Percentiles rank a stretch among this genome's conserved stretches.
Conservation (phyloP, 2,113 vertebrate genomes). For the Neotoma lepida region DNA sequence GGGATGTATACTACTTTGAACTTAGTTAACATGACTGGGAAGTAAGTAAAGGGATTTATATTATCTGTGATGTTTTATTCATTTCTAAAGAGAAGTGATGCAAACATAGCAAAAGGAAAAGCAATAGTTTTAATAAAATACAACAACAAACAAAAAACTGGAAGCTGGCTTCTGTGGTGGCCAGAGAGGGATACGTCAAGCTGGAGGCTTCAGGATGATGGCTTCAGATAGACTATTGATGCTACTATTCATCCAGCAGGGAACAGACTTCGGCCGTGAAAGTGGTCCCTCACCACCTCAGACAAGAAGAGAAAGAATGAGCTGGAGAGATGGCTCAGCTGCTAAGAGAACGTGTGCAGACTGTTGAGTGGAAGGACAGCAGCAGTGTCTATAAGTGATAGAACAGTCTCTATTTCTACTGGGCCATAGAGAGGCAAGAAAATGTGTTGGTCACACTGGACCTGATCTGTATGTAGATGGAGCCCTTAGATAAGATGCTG, state of each 20-base stretch:
- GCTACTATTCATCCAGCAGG: neutral
- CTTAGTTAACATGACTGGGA: neutral
- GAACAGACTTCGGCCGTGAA: neutral
- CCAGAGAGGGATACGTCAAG: neutral
- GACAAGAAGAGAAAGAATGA: neutral
- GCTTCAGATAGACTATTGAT: neutral
- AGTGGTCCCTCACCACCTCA: neutral
- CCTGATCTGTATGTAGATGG: conserved; percentile 93
- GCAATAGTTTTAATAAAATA: neutral
- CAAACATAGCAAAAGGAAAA: conserved; percentile 7
- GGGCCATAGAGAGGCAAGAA: conserved; percentile 94
- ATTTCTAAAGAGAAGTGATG: conserved; percentile 19
- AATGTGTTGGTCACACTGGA: conserved; percentile 95
- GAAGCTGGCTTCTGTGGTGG: neutral
- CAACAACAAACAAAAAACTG: neutral
- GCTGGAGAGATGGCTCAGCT: neutral
- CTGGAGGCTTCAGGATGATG: neutral
- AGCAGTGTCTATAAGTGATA: conserved; percentile 83
- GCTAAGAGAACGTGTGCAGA: neutral
- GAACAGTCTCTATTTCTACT: conserved; percentile 93
- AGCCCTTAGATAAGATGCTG: conserved; percentile 94
- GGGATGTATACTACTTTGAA: conserved; percentile 1
- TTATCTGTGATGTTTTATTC: neutral
- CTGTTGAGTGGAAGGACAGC: too few relatives aligned
- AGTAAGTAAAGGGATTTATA: neutral